These are phyloP conservation scores for Rhinogobio ventralis DNA, from an alignment of 2,797 vertebrate genomes.

Conservation along the genomic window DNA sequence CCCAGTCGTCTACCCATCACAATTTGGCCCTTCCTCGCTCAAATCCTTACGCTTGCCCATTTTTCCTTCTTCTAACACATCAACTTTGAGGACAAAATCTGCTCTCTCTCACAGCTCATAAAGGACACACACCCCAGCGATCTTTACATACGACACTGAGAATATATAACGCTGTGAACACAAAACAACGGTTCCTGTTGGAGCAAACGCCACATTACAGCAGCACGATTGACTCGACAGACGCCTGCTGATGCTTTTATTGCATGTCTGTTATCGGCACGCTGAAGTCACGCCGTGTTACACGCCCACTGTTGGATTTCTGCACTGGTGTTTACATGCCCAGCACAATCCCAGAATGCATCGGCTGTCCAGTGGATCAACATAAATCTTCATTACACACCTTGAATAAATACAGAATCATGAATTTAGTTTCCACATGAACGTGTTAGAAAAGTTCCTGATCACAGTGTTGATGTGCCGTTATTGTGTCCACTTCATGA, in stretches of 20 bases:
- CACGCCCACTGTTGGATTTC: constrained; percentile 12
- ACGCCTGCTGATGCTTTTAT: constrained; percentile 44
- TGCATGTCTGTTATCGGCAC: constrained; percentile 4
- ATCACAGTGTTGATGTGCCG: neutral
- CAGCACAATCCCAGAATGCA: neutral
- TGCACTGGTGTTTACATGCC: constrained; percentile 36
- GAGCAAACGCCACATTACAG: constrained; percentile 5
- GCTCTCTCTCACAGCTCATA: neutral
- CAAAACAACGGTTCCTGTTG: neutral
- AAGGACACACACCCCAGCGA: neutral
- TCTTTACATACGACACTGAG: too few species aligned
- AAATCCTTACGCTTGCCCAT: too few species aligned
- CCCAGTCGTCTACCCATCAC: too few species aligned
- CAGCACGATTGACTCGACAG: neutral
- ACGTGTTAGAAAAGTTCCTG: constrained; percentile 2
- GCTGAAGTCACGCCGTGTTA: neutral
- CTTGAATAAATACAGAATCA: neutral
- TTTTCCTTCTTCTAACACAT: too few species aligned
- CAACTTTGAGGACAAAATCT: neutral
- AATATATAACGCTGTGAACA: neutral
- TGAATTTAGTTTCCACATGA: neutral
- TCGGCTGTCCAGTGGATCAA: neutral
- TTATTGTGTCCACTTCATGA: constrained; percentile 36
- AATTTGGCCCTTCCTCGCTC: too few species aligned
- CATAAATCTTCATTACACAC: constrained; percentile 23